Conservation (phyloP, 2,113 vertebrate species). For the Melanerpes formicivorus region DNA sequence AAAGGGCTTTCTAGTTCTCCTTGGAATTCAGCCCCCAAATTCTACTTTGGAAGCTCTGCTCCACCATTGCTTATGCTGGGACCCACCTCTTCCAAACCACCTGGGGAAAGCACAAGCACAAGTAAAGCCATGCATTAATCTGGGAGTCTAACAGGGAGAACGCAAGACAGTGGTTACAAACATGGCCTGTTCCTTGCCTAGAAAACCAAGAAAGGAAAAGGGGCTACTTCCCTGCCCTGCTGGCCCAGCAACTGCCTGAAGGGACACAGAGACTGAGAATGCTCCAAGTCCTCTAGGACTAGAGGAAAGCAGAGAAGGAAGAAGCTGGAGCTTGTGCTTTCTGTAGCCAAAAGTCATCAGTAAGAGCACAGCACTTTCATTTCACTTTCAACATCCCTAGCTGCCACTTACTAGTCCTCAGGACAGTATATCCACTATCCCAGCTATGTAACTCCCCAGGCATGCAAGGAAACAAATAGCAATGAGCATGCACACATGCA, state of each 20-base stretch:
- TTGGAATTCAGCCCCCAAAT: background rate
- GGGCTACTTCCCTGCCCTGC: background rate
- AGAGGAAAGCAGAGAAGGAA: background rate
- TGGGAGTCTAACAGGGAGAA: background rate
- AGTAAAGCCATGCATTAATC: background rate
- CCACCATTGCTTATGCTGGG: background rate
- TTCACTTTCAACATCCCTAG: background rate
- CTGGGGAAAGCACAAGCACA: background rate
- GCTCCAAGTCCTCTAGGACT: background rate
- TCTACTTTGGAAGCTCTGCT: background rate
- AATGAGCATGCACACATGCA: background rate
- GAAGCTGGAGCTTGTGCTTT: background rate
- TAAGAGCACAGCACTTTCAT: background rate
- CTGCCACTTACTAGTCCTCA: background rate
- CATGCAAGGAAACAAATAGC: background rate
- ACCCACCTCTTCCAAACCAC: background rate
- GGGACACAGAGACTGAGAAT: background rate
- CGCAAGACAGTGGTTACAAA: background rate
- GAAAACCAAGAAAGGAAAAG: background rate
- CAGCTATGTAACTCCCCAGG: background rate
- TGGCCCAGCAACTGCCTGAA: background rate
- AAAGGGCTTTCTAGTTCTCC: background rate
- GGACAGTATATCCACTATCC: background rate
- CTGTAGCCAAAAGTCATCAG: background rate
- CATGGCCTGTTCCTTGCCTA: background rate